A percentile compares a stretch with the other conserved stretches of the same genome.
Evolutionary conservation across 2,113 vertebrate genomes (phyloP).

Genomic region (Cariama cristata): DNA sequence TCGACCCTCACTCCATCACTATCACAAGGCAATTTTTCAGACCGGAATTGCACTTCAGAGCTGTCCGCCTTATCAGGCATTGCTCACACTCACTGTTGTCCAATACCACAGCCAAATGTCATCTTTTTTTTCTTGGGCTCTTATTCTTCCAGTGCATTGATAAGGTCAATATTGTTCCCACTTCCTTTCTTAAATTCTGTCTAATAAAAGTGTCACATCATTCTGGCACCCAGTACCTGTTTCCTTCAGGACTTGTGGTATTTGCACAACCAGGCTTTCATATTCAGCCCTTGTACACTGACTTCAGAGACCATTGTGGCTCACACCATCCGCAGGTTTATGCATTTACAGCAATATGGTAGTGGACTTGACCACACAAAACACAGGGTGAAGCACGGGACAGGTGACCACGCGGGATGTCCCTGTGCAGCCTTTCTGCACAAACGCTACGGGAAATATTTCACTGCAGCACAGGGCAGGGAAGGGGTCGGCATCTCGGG

Average conservation of each 20-base stretch:
- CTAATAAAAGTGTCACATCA: not conserved
- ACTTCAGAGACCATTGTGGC: not conserved
- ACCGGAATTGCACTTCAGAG: not conserved
- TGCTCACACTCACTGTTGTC: not conserved
- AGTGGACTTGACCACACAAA: not conserved
- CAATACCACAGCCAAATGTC: not conserved
- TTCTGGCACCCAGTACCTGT: not conserved
- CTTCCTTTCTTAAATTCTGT: not conserved
- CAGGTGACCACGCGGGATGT: fast-evolving
- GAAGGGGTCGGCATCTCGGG: not conserved
- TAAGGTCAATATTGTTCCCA: not conserved
- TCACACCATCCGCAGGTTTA: fast-evolving
- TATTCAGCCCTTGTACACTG: not conserved
- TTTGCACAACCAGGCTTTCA: not conserved
- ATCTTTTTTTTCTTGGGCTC: not conserved
- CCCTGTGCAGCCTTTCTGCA: not conserved
- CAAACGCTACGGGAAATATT: not conserved
- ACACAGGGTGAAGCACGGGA: fast-evolving
- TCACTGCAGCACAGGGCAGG: not conserved
- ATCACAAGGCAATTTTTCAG: not conserved
- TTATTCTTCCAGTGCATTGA: not conserved
- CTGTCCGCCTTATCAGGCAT: not conserved
- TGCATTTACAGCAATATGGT: no score
- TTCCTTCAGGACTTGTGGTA: fast-evolving
- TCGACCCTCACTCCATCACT: not conserved